Conservation (phyloP, 2,888 invertebrate genomes). For the Sarcophaga caerulescens region DNA sequence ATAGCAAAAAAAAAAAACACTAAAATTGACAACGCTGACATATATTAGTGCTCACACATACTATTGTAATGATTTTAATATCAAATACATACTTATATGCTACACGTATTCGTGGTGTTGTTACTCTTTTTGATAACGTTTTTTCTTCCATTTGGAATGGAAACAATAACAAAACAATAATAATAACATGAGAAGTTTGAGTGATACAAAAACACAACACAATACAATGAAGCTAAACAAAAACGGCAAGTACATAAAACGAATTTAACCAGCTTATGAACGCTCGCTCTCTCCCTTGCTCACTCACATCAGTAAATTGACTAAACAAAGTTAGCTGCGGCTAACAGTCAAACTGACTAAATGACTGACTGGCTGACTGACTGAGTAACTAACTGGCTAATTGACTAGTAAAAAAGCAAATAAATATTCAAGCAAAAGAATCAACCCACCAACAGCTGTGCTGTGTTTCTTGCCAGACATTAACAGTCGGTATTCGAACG, state of each 20-base stretch:
- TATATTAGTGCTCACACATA: too few relatives aligned
- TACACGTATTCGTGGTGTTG: neutral
- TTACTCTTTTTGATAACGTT: neutral
- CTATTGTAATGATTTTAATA: too few relatives aligned
- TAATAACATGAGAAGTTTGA: neutral
- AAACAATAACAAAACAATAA: neutral
- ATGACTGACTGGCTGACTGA: conserved; percentile 17
- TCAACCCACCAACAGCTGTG: conserved; percentile 52
- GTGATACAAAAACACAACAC: conserved; percentile 2
- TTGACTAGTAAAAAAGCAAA: conserved; percentile 38
- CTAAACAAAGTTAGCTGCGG: neutral
- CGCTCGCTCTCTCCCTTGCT: neutral
- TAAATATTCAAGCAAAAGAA: conserved; percentile 37
- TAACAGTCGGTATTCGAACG: conserved; percentile 51
- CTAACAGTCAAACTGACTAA: conserved; percentile 13
- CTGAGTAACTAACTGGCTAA: conserved; percentile 25
- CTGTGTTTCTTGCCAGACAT: conserved; percentile 34
- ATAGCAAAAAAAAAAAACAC: too few relatives aligned
- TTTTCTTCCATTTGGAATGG: neutral
- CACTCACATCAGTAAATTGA: neutral
- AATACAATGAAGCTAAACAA: neutral
- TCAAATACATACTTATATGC: neutral
- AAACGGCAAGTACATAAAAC: neutral
- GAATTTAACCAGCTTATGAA: neutral
- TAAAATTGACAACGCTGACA: too few relatives aligned